Evolutionary conservation across 2,113 vertebrate genomes (phyloP), one percentile per base, ranked within the genome.

Genomic region (Gymnorhina tibicen): DNA sequence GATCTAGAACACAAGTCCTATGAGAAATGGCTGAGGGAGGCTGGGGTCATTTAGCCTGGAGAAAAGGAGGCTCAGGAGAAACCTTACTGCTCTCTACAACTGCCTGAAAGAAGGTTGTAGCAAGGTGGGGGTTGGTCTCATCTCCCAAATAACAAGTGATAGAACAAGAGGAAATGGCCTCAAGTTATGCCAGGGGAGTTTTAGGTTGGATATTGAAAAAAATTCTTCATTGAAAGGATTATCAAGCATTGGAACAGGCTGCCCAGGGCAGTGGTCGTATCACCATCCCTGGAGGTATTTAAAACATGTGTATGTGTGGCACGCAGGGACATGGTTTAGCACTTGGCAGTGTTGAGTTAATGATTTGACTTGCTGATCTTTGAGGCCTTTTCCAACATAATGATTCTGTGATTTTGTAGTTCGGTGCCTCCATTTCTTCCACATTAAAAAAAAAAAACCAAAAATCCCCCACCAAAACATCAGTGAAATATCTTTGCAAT

Each of bases 131-230:
- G 3, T 47, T n/a, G 35, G 26, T 39, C 14, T 69, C 5, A 6
- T 32, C 26, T 69, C 17, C 35, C 41, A 41, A 16, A 30, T 53
- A 35, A 23, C 14, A 14, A 28, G 47, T 0, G 0, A 22, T 5
- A 60, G 67, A 16, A 47, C 26, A 55, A 50, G 35, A 76, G 10
- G 26, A 55, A 83, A 55, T 49, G 30, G 35, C 32, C 35, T 62
- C 15, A 55, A 33, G 18, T 55, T 69, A 32, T 83, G 17, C 55
- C 26, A 49, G n/a, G 13, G 30, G 21, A 83, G 30, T 60, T 76
- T 62, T 32, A 49, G 20, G 7, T 35, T 63, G 41, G 41, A 32
- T 56, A 33, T 69, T 42, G 35, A 30, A 53, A 62, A 69, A 62
- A 59, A 10, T 15, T 35, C 41, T 63, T 63, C 21, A 16, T 12